Conservation (phyloP, 2,888 invertebrate genomes). For the Protophormia terraenovae region DNA sequence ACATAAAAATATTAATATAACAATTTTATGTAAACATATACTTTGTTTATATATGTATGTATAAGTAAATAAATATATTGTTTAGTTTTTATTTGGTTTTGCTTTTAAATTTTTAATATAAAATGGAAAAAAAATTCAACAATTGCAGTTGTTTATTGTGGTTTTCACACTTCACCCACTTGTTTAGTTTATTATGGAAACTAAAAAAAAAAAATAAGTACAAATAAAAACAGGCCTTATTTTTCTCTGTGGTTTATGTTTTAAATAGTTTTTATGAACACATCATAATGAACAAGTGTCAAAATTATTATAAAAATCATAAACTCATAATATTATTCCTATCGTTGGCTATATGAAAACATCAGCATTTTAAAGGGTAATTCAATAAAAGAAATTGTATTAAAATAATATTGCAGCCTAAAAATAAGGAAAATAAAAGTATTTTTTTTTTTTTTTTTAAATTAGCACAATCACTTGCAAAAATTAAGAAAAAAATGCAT, state of each 20-base stretch:
- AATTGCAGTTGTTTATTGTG: constrained; percentile 12
- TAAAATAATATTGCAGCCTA: too few relatives aligned
- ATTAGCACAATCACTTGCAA: too few relatives aligned
- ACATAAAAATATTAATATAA: neutral
- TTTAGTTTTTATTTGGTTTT: neutral
- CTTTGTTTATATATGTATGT: neutral
- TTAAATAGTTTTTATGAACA: neutral
- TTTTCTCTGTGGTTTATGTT: constrained; percentile 1
- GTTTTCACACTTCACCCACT: constrained; percentile 15
- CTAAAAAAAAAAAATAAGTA: neutral
- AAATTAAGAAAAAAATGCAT: too few relatives aligned
- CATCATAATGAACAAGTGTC: constrained; percentile 6
- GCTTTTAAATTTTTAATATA: neutral
- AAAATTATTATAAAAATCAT: constrained; percentile 14
- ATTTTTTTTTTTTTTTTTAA: too few relatives aligned
- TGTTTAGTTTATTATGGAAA: neutral
- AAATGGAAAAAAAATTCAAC: neutral
- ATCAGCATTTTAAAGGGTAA: neutral
- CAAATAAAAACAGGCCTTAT: neutral
- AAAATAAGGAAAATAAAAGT: too few relatives aligned
- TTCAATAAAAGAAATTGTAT: neutral
- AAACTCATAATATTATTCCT: constrained; percentile 11
- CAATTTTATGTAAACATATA: neutral
- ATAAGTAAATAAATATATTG: neutral
- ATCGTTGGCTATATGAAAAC: neutral